Evolutionary conservation across 1,140 invertebrate genomes (phyloP).

Genomic region (Orchesella cincta): DNA sequence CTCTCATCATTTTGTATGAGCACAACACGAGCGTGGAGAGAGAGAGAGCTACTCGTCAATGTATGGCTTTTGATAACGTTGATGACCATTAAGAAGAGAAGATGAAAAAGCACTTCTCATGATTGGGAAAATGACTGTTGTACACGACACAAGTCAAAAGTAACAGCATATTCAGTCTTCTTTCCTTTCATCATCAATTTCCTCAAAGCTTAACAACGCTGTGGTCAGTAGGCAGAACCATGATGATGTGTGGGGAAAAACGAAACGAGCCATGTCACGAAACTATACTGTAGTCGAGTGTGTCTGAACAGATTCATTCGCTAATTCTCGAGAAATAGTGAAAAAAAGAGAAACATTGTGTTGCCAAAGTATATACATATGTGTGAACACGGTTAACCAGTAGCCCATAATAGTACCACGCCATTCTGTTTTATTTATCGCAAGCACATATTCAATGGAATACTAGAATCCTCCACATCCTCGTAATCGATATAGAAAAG

Average conservation of each 20-base stretch:
- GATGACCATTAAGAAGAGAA: slow-evolving; percentile 7
- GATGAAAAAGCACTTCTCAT: slow-evolving; percentile 29
- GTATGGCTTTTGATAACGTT: slow-evolving; percentile 11
- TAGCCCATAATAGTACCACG: too few relatives aligned
- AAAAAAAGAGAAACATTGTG: too few relatives aligned
- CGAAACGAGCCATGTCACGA: not conserved
- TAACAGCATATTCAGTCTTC: slow-evolving; percentile 1
- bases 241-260: not conserved
- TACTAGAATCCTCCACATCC: too few relatives aligned
- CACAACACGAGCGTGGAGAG: not conserved
- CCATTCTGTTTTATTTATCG: too few relatives aligned
- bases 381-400: too few relatives aligned
- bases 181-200: slow-evolving; percentile 3
- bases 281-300: not conserved
- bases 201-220: not conserved
- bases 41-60: not conserved
- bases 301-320: too few relatives aligned
- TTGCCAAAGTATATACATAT: too few relatives aligned
- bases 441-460: too few relatives aligned
- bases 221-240: not conserved
- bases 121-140: slow-evolving; percentile 25
- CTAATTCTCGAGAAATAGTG: too few relatives aligned
- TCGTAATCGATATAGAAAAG: not conserved
- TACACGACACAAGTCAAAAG: slow-evolving; percentile 14
- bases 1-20: not conserved